Conservation (phyloP, 2,888 invertebrate species). For the Ypsolopha scabrella region DNA sequence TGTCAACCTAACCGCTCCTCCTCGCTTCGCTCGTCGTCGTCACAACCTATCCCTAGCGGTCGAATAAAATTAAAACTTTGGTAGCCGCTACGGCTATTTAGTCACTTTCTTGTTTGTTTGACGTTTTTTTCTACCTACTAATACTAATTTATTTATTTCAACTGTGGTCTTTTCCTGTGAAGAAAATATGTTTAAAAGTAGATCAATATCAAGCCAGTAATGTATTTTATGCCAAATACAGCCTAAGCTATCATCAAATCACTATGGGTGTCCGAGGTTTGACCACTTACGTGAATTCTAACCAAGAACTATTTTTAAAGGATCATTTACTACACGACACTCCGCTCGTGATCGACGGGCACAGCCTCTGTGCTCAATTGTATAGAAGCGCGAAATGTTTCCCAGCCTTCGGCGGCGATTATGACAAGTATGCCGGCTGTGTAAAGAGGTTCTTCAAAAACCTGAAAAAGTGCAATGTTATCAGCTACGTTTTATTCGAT, state of each 20-base stretch:
- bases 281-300: slow-evolving; percentile 80
- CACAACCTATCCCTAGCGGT: too few species aligned
- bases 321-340: slow-evolving; percentile 75
- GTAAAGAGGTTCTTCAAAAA: slow-evolving; percentile 77
- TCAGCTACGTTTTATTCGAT: slow-evolving; percentile 82
- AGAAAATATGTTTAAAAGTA: background rate
- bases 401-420: slow-evolving; percentile 88
- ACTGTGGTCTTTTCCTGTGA: too few species aligned
- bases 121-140: too few species aligned
- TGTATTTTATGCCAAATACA: background rate
- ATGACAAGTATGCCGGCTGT: slow-evolving; percentile 78
- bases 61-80: too few species aligned
- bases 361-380: slow-evolving; percentile 78
- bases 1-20: too few species aligned
- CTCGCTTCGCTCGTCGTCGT: too few species aligned
- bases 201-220: too few species aligned
- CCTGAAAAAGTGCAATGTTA: slow-evolving; percentile 77
- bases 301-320: slow-evolving; percentile 74
- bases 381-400: slow-evolving; percentile 73
- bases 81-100: too few species aligned
- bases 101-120: too few species aligned
- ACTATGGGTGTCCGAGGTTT: slow-evolving; percentile 88
- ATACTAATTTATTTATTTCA: too few species aligned
- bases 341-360: slow-evolving; percentile 83
- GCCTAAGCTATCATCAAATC: slow-evolving; percentile 11